phyloP scores from a whole-genome alignment of 2,888 invertebrate genomes.

The Nemapogon koenigi region DNA sequence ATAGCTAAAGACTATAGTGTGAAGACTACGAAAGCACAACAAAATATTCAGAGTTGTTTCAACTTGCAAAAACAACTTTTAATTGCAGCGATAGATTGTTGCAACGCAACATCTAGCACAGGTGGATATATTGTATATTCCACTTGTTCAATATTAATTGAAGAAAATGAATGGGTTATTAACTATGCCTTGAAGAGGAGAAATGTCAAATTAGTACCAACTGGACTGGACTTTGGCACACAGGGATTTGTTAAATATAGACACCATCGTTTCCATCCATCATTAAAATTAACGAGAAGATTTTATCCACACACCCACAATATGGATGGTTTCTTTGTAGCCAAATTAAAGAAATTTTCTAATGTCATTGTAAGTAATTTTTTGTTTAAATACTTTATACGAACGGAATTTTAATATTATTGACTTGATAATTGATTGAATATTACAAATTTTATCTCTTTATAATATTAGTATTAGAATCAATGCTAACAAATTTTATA shows the following conservation, averaged over 20 bases:
- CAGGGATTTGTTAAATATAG: constrained; percentile 93
- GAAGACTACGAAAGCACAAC: constrained; percentile 88
- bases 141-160: constrained; percentile 96
- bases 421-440: no score
- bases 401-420: no score
- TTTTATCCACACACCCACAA: constrained; percentile 99
- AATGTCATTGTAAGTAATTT: constrained; percentile 67
- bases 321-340: constrained; percentile 99
- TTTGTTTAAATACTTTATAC: no score
- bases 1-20: constrained; percentile 97
- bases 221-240: constrained; percentile 93
- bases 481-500: no score
- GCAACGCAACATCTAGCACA: constrained; percentile 88
- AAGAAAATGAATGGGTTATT: constrained; percentile 98
- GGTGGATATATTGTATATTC: constrained; percentile 98
- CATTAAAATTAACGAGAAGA: constrained; percentile 84
- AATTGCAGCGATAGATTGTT: constrained; percentile 95
- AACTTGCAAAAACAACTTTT: constrained; percentile 92
- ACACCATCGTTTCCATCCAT: constrained; percentile 87
- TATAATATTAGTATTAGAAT: no score
- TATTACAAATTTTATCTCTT: no score
- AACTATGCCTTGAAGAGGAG: constrained; percentile 94
- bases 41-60: constrained; percentile 89
- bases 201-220: constrained; percentile 91
- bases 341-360: constrained; percentile 96